Conservation (phyloP, 2,888 invertebrate genomes). For the Drosophila fungiperda region DNA sequence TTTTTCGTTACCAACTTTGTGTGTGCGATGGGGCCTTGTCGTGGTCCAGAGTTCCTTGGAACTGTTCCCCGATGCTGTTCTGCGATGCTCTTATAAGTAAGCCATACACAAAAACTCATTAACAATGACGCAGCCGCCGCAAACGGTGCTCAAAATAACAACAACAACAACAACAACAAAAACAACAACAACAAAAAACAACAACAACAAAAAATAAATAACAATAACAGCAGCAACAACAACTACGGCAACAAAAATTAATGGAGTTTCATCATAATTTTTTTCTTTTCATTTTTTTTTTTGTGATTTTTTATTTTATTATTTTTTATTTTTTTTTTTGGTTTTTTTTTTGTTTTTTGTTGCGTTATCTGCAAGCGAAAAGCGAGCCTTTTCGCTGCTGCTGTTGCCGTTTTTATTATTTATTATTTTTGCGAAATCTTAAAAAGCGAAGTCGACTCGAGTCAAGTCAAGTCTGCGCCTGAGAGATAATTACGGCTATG, state of each 20-base stretch:
- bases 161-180: conserved; percentile 16
- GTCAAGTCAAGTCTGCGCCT: conserved; percentile 51
- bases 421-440: conserved; percentile 78
- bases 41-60: conserved; percentile 73
- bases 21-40: conserved; percentile 54
- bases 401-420: conserved; percentile 63
- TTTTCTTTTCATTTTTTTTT: conserved; percentile 38
- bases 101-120: conserved; percentile 81
- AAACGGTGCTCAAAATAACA: conserved; percentile 49
- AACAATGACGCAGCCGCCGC: conserved; percentile 70
- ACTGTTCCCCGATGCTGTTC: conserved; percentile 50
- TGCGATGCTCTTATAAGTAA: conserved; percentile 67
- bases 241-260: conserved; percentile 68
- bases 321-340: conserved; percentile 42
- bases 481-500: conserved; percentile 69
- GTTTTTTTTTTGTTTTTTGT: conserved; percentile 27
- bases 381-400: conserved; percentile 39
- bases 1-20: conserved; percentile 63
- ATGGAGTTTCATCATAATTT: conserved; percentile 81
- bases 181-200: conserved; percentile 29
- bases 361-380: conserved; percentile 53
- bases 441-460: conserved; percentile 51
- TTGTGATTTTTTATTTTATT: conserved; percentile 42
- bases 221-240: conserved; percentile 34
- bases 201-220: conserved; percentile 16